Evolutionary conservation across 2,888 invertebrate species (phyloP), one percentile per base, ranked within the genome.

Genomic region (Chrysomela aeneicollis): DNA sequence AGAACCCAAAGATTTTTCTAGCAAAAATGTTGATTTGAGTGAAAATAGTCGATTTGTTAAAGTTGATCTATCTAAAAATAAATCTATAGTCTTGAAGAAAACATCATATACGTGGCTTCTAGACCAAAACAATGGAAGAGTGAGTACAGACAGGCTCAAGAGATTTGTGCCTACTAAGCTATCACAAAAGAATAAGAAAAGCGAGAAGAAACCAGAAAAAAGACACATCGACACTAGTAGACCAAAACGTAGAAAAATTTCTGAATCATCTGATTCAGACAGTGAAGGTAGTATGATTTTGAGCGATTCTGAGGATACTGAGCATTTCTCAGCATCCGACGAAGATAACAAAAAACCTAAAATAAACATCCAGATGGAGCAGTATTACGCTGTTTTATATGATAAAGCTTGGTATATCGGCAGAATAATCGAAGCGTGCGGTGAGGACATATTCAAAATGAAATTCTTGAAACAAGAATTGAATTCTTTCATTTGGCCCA

Each of bases 371-470:
- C 32, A 9, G 26, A 26, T 53, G 15, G 53, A 21, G 30, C 12
- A 30, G 22, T 53, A 53, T 57, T 57, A 37, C 57, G 57, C 57
- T 17, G 57, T 57, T 57, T 57, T 37, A 35, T 46, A 57, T 57
- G 57, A 57, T 18, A 37, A 57, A 42, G 22, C 57, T 18, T 46
- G 46, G 57, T 46, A 46, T 42, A 47, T 58, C 26, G 58, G 26
- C 22, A 22, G 22, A 17, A 47, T 58, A 26, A 47, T 58, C 26
- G 58, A 46, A 47, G 26, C 42, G 46, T n/a, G 10, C 21, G 47
- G 19, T 42, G 18, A 54, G 37, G 35, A 30, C 3, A 10, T 42
- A 15, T 54, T 37, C 35, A 54, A 54, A 26, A 37, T 54, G 21
- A 54, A 54, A 42, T 54, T 54, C 42, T 42, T 37, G 35, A 54